Evolutionary conservation across 1,140 invertebrate species (phyloP).

Genomic region (Battus philenor): DNA sequence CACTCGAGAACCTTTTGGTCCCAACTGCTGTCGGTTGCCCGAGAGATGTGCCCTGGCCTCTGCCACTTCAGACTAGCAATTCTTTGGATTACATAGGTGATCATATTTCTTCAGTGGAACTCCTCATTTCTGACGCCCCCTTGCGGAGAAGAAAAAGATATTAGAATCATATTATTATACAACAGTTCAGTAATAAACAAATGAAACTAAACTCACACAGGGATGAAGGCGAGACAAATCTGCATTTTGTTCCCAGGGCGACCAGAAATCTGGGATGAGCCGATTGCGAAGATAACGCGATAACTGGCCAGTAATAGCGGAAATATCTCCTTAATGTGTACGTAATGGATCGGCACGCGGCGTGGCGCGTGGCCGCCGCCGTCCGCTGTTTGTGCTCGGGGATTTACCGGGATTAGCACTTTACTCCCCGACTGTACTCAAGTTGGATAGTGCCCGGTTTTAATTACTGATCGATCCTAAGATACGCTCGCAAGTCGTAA

Average conservation of each 20-base stretch:
- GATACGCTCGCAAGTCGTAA: slow-evolving; percentile 49
- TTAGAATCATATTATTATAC: no score
- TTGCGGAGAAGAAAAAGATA: no score
- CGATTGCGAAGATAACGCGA: slow-evolving; percentile 55
- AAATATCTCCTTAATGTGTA: slow-evolving; percentile 60
- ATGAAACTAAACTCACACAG: no score
- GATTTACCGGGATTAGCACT: slow-evolving; percentile 67
- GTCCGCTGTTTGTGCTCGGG: slow-evolving; percentile 43
- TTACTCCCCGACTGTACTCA: slow-evolving; percentile 38
- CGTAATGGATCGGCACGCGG: slow-evolving; percentile 57
- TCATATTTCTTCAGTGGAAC: no score
- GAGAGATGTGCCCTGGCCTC: no score
- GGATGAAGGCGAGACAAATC: no score
- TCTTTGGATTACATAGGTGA: no score
- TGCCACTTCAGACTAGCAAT: no score
- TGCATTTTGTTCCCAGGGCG: slow-evolving; percentile 39
- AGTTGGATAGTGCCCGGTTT: slow-evolving; percentile 31
- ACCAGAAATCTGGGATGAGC: slow-evolving; percentile 46
- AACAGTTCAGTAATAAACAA: no score
- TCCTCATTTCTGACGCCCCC: no score
- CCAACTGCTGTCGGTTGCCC: no score
- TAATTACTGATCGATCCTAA: slow-evolving; percentile 68
- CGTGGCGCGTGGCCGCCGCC: slow-evolving; percentile 34
- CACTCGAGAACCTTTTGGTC: no score
- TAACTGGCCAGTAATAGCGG: slow-evolving; percentile 57